Evolutionary conservation across 1,140 invertebrate species (phyloP), one percentile per base, ranked within the genome.

Genomic region (Drosophila malerkotliana): DNA sequence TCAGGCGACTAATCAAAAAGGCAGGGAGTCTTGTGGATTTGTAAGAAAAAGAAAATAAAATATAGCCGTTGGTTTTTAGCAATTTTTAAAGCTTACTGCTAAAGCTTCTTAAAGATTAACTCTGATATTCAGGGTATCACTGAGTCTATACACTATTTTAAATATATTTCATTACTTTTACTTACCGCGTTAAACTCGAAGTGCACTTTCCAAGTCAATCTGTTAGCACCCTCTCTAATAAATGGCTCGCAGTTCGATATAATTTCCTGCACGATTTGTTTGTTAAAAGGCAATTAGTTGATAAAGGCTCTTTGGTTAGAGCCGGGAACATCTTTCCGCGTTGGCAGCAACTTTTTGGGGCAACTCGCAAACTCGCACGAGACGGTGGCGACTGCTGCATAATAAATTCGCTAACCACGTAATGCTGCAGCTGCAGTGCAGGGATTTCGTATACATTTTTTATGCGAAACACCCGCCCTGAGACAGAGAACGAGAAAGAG

Each of bases 391-490:
- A 60, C 61, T 64, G 81, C 83, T 88, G 83, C 83, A 87, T 87
- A 87, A 87, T 87, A 87, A 88, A 87, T 87, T 88, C 84, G 79
- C 83, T 87, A 87, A 89, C 83, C 83, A 87, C 83, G 83, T 87
- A 87, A 87, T 87, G 83, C 84, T 88, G 84, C 83, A 88, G 84
- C 83, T 87, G 83, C 83, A 87, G 83, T 87, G 83, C 83, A 87
- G 83, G 83, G 83, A 88, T 87, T 88, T 88, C 71, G 67, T 68
- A 89, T 87, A 87, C 83, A 87, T 87, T 87, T 87, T 87, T 87
- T 88, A 87, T 87, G 79, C 83, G 68, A 76, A 71, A 75, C 73
- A 76, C 73, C 78, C 77, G 79, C 83, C 74, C 47, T 15, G 56
- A 49, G 62, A 60, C 76, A 55, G 63, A 59, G 39, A 12, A n/a